Base-by-base conservation (phyloP, 2,888 invertebrate genomes). In the Perizoma flavofasciatum region DNA sequence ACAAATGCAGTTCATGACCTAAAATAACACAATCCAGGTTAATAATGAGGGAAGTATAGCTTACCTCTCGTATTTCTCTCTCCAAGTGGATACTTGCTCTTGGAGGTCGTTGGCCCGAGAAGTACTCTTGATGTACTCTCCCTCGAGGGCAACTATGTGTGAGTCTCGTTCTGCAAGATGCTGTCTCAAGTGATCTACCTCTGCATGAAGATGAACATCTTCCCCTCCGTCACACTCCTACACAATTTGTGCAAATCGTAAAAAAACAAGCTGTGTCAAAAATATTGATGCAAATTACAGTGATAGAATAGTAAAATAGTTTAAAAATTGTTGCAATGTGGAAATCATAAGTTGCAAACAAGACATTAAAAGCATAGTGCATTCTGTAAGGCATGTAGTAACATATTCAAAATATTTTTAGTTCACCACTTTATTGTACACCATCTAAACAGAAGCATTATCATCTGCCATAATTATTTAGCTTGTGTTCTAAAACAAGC, bases 11-110 rank as follows among this genome's bases (percentile, higher is more conserved):
- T 22, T 22, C 22, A 22, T 22, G 1, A 22, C 1, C 41, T 41
- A n/a, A 41, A n/a, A 3, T 43, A 5, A 10, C 4, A 11, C 5
- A 11, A 6, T 10, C 22, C 10, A 33, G n/a, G 7, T 11, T 41
- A 43, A n/a, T 11, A 41, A 32, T 40, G 33, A 40, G 9, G 49
- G 40, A 33, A 35, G 9, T 9, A 44, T 39, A 32, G 37, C 61
- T 63, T 62, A 82, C 96, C 96, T 95, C 83, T 96, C 96, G 92
- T 98, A 98, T 92, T 98, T 97, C 81, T 98, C 98, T 82, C 97
- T 95, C 96, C 98, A 97, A 71, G 96, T 96, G 53, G 94, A 88
- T 56, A 98, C 89, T 83, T 98, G 97, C 69, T 97, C 97, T 75
- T 96, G 95, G 57, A 97, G 92, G 61, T 96, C 95, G 35, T 95